These are phyloP conservation scores for Manis crassicaudata DNA, from an alignment of 2,797 vertebrate genomes.

Conservation along the genomic window DNA sequence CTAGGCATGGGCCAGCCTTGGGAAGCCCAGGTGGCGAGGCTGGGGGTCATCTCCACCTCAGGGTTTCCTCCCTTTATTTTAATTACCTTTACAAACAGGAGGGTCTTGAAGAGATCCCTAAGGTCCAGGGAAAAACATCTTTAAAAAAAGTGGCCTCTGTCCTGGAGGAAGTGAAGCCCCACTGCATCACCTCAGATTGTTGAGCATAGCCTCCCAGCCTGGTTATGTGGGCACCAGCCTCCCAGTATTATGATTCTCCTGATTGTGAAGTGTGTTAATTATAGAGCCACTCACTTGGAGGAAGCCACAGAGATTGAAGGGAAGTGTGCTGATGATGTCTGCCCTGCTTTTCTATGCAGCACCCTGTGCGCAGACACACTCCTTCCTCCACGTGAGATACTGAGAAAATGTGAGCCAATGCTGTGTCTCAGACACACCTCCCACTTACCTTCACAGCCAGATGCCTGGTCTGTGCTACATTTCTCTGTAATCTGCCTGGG, in stretches of 20 bases:
- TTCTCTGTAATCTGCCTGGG: background rate
- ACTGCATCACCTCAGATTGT: background rate
- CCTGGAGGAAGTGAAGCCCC: background rate
- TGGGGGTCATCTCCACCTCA: conserved; percentile 71
- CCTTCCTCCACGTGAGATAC: too few species aligned
- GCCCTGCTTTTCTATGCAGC: background rate
- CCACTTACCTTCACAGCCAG: background rate
- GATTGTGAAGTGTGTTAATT: background rate
- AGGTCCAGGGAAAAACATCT: background rate
- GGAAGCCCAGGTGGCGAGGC: too few species aligned
- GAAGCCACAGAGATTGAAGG: too few species aligned
- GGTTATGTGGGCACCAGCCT: background rate
- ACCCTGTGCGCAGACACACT: too few species aligned
- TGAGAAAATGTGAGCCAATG: background rate
- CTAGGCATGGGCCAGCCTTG: too few species aligned
- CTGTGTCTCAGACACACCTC: accelerated
- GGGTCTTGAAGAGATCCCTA: background rate
- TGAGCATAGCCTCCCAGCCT: background rate
- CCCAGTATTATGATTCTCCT: background rate
- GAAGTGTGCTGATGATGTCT: background rate
- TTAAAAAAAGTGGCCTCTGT: background rate
- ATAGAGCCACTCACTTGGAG: background rate
- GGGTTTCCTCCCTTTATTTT: conserved; percentile 77
- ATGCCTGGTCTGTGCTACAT: background rate
- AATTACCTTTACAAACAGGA: conserved; percentile 67